Percentiles rank a stretch among this genome's conserved stretches.
Evolutionary conservation across 2,797 vertebrate genomes (phyloP).

Genomic region (Spinibarbus caldwelli): DNA sequence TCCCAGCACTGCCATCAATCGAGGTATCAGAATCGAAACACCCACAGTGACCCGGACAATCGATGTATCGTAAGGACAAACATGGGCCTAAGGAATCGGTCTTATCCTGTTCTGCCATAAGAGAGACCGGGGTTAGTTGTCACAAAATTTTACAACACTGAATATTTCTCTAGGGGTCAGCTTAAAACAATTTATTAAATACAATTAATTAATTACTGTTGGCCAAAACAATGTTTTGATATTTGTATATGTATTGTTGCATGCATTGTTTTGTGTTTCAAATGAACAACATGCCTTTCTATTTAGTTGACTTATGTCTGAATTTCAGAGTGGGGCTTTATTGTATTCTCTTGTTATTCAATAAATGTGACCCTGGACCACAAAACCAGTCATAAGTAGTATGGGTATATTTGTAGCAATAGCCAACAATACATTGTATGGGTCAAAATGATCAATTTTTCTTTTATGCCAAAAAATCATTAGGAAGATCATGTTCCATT

Average conservation of each 20-base stretch:
- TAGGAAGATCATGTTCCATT: not conserved
- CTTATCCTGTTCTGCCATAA: not conserved
- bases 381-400: too few species aligned
- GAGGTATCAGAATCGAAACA: conserved; percentile 83
- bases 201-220: not conserved
- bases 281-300: too few species aligned
- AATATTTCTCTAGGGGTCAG: too few species aligned
- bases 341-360: not conserved
- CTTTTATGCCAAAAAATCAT: not conserved
- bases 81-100: conserved; percentile 69
- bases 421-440: not conserved
- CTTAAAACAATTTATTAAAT: not conserved
- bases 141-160: not conserved
- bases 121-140: not conserved
- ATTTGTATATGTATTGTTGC: not conserved
- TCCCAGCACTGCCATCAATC: conserved; percentile 79
- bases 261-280: not conserved
- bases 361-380: not conserved
- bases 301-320: not conserved
- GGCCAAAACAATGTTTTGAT: not conserved
- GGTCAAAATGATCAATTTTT: not conserved
- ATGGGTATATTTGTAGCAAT: too few species aligned
- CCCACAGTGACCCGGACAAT: conserved; percentile 80
- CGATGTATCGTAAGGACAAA: conserved; percentile 76
- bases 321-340: not conserved